Evolutionary conservation across 1,140 invertebrate genomes (phyloP), one percentile per base, ranked within the genome.

Genomic region (Octopus sinensis): DNA sequence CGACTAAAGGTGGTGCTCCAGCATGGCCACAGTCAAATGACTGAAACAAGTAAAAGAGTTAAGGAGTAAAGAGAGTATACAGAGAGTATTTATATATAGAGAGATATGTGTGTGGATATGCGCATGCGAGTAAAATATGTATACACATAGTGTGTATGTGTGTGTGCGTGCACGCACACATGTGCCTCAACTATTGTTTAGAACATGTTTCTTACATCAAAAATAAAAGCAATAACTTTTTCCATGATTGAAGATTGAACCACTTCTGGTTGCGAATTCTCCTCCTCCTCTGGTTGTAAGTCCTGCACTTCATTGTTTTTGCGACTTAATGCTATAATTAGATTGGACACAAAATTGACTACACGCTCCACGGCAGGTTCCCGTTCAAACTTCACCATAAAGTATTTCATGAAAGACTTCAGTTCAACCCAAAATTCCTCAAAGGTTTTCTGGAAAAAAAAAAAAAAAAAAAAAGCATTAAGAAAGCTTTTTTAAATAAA

Each of bases 321-420:
- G 68, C 53, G 54, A 81, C 75, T 62, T 4, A 87, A 13, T 12
- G 85, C 84, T 6, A 92, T 91, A 68, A 92, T 92, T 88, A 94
- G 94, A 79, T 93, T 93, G 12, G 93, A 92, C 5, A 93, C 92
- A 90, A 94, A 95, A 73, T 93, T 92, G 23, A 95, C 89, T 0
- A 93, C 93, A 53, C 92, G 90, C 84, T 94, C 93, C 4, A 94
- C 93, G 85, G 93, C 93, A 4, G 93, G 92, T 85, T 93, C 93
- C 73, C 89, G 82, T 78, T 89, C 87, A 79, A 87, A 89, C 0
- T 90, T 85, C 6, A 90, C 82, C 86, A 91, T 84, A 13, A 87
- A 84, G 81, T 87, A 87, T 80, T 88, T 89, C 53, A 90, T 68
- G 51, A 85, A 84, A 53, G 85, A 83, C 13, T 85, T 78, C 81